Base-by-base conservation (phyloP, 2,888 invertebrate species). In the Stomorhina lunata region DNA sequence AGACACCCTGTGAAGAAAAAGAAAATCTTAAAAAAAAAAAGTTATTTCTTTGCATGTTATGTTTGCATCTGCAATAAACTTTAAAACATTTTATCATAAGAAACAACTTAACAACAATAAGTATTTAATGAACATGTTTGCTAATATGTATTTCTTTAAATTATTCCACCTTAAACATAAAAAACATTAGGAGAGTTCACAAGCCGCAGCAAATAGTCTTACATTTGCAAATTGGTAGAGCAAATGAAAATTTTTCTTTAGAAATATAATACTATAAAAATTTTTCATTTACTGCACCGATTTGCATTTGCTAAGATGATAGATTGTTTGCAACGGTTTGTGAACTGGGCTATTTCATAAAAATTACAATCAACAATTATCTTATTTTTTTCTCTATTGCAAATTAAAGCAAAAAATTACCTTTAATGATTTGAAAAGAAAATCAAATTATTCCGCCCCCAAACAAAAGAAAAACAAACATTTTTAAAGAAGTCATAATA, bases 101-200 rank as follows among this genome's bases (percentile, higher is more conserved):
- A 37, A 50, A 61, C 25, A 69, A 27, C 37, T 68, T 63, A 65
- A 79, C 66, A 66, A 65, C 43, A 78, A 48, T 57, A 29, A 48
- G 29, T 45, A 34, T 57, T 68, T 79, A 75, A 79, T 82, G 43
- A 82, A 69, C 65, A 79, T 50, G 15, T 75, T 75, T 75, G 63
- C 71, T 59, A 59, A 71, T 75, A 37, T 59, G n/a, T n/a, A n/a
- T 75, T 71, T 20, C 29, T 55, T 53, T 53, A 65, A 76, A 66
- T 75, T 37, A 50, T 73, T 78, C 32, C 69, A 75, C 81, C 34
- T 59, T 57, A 20, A 48, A 29, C 29, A 25, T 34, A 50, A 50
- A 12, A 61, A 66, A 7, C n/a, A 48, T 37, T 2, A 32, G 17
- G 4, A 34, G 40, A 45, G 25, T n/a, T n/a, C n/a, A n/a, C n/a